Base-by-base conservation (phyloP, 2,797 vertebrate genomes). In the Coregonus suidteri region DNA sequence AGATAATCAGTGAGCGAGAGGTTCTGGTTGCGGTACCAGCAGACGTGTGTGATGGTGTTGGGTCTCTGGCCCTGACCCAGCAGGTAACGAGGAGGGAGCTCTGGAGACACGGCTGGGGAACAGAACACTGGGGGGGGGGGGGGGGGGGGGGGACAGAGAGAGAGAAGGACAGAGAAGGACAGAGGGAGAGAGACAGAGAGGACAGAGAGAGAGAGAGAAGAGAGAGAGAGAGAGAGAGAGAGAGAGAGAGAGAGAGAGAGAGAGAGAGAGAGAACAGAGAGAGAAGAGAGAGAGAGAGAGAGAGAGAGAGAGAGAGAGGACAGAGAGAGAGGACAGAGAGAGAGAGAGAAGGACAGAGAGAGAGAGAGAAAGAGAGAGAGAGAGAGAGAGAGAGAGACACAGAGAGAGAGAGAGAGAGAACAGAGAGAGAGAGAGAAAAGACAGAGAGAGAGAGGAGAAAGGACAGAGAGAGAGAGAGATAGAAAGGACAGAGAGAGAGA, bases 1-100 rank as follows among this genome's bases (percentile, higher is more conserved):
- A 97, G 93, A 91, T 97, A 98, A 95, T 98, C 96, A 90, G 90
- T 93, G 90, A 96, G 94, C 82, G 95, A 96, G n/a, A 97, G 94
- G 91, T 95, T 97, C 94, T 98, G 96, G 93, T 95, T 97, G 91
- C 97, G 94, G 90, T 98, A 98, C 97, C 97, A 98, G 91, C 97
- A 98, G 93, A 98, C 96, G 71, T 97, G 97, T 84, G 96, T 98
- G 94, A 97, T 95, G 91, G 96, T 97, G 93, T 97, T 97, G 87
- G 96, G 96, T 90, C 96, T 94, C 88, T 96, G 96, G 81, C 91
- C 94, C 94, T 96, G 95, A 92, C 96, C 95, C 75, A 96, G 94
- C 82, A 96, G 95, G 91, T 94, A 95, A 72, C 95, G 94, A 92
- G 95, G 95, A 90, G 95, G 95, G 79, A 96, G 95, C 85, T 97